These are phyloP conservation scores for Chromobotia macracanthus DNA, from an alignment of 2,797 vertebrate genomes.

Conservation along the genomic window DNA sequence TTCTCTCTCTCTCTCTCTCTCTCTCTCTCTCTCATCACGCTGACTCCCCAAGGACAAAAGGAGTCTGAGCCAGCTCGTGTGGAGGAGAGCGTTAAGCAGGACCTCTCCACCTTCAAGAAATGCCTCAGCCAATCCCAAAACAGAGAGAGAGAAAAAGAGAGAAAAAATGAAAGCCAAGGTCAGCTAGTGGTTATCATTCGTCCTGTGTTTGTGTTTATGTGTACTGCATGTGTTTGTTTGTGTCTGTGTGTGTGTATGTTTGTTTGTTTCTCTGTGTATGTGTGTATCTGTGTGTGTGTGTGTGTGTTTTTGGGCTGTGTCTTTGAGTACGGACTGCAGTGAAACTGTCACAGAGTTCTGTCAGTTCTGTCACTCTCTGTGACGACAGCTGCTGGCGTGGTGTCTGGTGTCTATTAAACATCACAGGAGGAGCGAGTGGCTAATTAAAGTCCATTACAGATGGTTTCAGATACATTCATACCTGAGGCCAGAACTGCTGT, in stretches of 20 bases:
- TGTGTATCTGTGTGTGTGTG: neutral
- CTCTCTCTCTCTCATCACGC: conserved; percentile 14
- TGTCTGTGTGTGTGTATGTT: neutral
- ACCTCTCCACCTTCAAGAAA: conserved; percentile 60
- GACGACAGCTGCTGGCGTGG: conserved; percentile 8
- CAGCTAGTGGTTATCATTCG: conserved; percentile 51
- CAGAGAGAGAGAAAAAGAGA: conserved; percentile 25
- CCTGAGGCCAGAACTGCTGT: conserved; percentile 29
- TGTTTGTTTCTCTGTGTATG: too few species aligned
- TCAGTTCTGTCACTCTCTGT: neutral
- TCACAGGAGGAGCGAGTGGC: conserved; percentile 13
- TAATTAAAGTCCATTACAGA: conserved; percentile 43
- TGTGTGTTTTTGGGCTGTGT: neutral
- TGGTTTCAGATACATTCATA: conserved; percentile 18
- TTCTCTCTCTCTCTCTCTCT: neutral
- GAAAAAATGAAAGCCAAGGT: conserved; percentile 69
- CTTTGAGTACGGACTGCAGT: conserved; percentile 21
- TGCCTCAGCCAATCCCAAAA: conserved; percentile 61
- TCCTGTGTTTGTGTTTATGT: conserved; percentile 17
- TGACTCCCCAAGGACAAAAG: conserved; percentile 45
- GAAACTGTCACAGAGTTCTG: conserved; percentile 44
- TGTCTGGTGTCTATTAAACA: conserved; percentile 31
- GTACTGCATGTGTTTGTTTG: too few species aligned
- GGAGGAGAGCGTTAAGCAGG: conserved; percentile 47
- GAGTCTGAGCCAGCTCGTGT: conserved; percentile 22